Evolutionary conservation across 1,140 invertebrate species (phyloP), one percentile per base, ranked within the genome.

Genomic region (Drosophila tsacasi): DNA sequence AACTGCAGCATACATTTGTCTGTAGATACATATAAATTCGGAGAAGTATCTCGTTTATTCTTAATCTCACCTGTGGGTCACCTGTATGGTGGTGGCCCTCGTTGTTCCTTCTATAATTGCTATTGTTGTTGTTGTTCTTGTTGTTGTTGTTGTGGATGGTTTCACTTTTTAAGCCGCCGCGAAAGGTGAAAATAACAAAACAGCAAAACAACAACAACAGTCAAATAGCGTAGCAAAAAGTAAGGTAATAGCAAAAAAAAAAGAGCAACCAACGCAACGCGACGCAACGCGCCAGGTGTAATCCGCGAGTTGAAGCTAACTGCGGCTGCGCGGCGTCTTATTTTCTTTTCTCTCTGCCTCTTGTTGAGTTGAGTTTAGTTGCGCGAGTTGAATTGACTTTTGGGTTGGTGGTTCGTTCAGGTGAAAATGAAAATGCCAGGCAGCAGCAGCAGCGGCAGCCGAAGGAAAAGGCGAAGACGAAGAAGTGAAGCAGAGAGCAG

Each of bases 121-220:
- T 15, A 15, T 15, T 37, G 0, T 23, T 57, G 1, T 27, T 32
- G n/a, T n/a, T n/a, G 1, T 27, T 32, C n/a, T n/a, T n/a, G 1
- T 57, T 57, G 2, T 37, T 55, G 21, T 55, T 54, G 12, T n/a
- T 17, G 49, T 19, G 61, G 61, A 35, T 27, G 46, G 32, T 78
- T 86, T 83, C 80, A 87, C 83, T 87, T 87, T 87, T 87, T 78
- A 83, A 87, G 59, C 50, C 50, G 13, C 21, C 35, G 21, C 13
- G 13, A 40, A 57, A 57, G 15, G 30, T 4, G 12, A 35, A 19
- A 15, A 39, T n/a, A 61, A 23, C 44, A 61, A 58, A 32, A 25
- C 15, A 23, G 19, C 21, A 58, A 25, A 37, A 23, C 19, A 23
- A 60, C 15, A 46, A 60, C 39, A 30, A 46, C 27, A 23, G 19